A percentile compares a stretch with the other conserved stretches of the same genome.
These are phyloP conservation scores for Dendropsophus ebraccatus DNA, from an alignment of 2,113 vertebrate genomes.

Conservation along the genomic window DNA sequence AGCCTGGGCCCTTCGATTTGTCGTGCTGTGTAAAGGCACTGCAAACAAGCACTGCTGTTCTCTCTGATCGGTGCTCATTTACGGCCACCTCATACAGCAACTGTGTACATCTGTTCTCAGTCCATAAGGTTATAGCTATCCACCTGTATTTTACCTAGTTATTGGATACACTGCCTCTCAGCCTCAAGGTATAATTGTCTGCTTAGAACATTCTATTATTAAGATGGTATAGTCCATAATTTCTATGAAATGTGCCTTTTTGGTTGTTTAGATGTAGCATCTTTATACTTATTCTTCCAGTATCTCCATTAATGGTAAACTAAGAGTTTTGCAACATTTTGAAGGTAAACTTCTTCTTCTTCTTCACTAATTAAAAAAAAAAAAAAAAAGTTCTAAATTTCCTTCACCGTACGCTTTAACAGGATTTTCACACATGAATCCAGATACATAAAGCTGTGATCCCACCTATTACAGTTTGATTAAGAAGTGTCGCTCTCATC, in stretches of 20 bases:
- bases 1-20: too few relatives aligned
- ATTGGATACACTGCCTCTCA: too few relatives aligned
- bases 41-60: too few relatives aligned
- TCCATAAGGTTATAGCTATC: too few relatives aligned
- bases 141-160: too few relatives aligned
- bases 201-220: too few relatives aligned
- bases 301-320: not conserved
- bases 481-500: not conserved
- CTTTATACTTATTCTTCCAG: not conserved
- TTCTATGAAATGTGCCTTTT: not conserved
- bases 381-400: not conserved
- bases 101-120: too few relatives aligned
- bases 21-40: too few relatives aligned
- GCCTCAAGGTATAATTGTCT: too few relatives aligned
- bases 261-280: not conserved
- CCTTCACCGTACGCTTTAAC: not conserved
- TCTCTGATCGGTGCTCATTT: too few relatives aligned
- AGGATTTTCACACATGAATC: not conserved
- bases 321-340: not conserved
- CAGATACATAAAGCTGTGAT: not conserved
- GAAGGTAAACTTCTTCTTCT: not conserved
- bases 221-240: not conserved
- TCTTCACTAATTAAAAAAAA: not conserved
- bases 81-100: too few relatives aligned
- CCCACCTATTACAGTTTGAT: not conserved